Conservation (phyloP, 2,888 invertebrate genomes). For the Eulithis testata region DNA sequence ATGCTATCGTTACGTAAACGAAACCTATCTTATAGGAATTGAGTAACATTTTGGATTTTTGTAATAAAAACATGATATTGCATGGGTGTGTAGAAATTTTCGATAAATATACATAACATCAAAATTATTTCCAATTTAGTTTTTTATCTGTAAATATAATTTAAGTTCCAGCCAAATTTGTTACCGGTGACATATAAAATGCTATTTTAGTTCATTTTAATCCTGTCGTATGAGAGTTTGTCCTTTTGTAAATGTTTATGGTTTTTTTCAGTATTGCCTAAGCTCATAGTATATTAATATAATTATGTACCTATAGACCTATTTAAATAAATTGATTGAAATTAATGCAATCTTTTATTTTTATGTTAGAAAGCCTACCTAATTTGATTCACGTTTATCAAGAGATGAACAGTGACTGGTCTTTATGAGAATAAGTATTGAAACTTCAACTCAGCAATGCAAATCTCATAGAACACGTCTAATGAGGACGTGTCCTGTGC, state of each 20-base stretch:
- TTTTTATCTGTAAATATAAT: conserved; percentile 72
- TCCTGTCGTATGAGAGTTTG: conserved; percentile 64
- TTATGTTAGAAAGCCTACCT: no score
- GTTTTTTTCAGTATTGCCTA: conserved; percentile 82
- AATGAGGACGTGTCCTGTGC: no score
- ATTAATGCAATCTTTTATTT: conserved; percentile 11
- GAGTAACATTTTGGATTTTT: conserved; percentile 56
- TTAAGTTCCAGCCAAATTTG: conserved; percentile 66
- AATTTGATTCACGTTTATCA: no score
- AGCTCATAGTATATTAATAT: conserved; percentile 77
- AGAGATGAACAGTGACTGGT: no score
- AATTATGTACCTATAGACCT: conserved; percentile 64
- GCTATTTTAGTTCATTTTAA: conserved; percentile 51
- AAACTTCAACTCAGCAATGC: no score
- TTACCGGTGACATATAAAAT: conserved; percentile 59
- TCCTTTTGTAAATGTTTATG: conserved; percentile 78
- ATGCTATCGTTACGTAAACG: conserved; percentile 15
- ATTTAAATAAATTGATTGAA: conserved; percentile 67
- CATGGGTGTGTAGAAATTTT: conserved; percentile 58
- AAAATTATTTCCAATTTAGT: conserved; percentile 50
- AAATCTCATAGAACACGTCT: no score
- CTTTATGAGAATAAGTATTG: no score
- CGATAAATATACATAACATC: conserved; percentile 58
- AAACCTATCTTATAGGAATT: conserved; percentile 58
- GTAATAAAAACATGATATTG: conserved; percentile 42